phyloP scores from a whole-genome alignment of 1,140 invertebrate species.

The Rhynchophorus ferrugineus region DNA sequence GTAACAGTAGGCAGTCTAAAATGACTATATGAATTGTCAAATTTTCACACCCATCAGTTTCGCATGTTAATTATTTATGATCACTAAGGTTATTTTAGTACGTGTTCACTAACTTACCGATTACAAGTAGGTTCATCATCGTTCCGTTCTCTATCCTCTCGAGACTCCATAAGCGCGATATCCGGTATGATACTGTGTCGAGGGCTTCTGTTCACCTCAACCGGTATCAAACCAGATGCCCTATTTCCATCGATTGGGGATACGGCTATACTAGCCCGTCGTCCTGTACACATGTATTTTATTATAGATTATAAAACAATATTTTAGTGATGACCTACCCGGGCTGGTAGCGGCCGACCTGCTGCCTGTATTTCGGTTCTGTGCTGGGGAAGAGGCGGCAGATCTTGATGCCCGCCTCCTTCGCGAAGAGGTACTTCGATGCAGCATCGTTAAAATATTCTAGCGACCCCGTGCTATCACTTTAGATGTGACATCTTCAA shows the following conservation, averaged over 20 bases:
- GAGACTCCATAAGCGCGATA: slow-evolving; percentile 37
- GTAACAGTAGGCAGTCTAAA: no score
- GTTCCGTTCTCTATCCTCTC: slow-evolving; percentile 6
- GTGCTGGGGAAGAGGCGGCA: slow-evolving; percentile 52
- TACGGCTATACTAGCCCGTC: slow-evolving; percentile 44
- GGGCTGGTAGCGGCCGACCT: slow-evolving; percentile 42
- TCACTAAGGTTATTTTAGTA: no score
- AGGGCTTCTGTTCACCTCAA: slow-evolving; percentile 53
- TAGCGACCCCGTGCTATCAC: neutral
- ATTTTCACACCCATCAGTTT: no score
- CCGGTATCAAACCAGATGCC: slow-evolving; percentile 39
- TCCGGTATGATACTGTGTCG: slow-evolving; percentile 56
- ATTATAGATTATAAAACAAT: no score
- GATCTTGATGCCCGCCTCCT: slow-evolving; percentile 55
- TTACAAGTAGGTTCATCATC: neutral
- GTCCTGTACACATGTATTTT: slow-evolving; percentile 25
- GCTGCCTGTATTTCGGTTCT: slow-evolving; percentile 40
- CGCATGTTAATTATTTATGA: no score
- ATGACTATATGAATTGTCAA: no score
- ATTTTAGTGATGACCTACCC: slow-evolving; percentile 16
- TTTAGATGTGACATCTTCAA: no score
- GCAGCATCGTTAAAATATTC: slow-evolving; percentile 45
- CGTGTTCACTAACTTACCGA: no score
- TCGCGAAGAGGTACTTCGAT: slow-evolving; percentile 58
- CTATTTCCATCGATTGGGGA: slow-evolving; percentile 41